Percentiles rank a stretch among this genome's conserved stretches.
phyloP scores from a whole-genome alignment of 2,888 invertebrate species.

The Linnaemya tessellans region DNA sequence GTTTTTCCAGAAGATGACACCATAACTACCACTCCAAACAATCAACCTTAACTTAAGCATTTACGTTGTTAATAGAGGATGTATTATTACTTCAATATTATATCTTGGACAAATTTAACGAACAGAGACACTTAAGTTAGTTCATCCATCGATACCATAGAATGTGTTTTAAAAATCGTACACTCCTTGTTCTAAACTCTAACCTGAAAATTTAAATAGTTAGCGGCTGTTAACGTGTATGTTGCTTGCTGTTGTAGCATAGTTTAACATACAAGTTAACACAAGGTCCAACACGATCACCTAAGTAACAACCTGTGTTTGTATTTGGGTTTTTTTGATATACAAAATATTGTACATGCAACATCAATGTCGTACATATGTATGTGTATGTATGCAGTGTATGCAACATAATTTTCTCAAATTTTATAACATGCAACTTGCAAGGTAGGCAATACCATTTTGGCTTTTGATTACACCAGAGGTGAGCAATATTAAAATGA shows the following conservation, averaged over 20 bases:
- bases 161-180: constrained; percentile 46
- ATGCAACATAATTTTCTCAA: constrained; percentile 44
- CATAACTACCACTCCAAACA: constrained; percentile 66
- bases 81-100: constrained; percentile 52
- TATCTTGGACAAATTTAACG: constrained; percentile 60
- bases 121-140: constrained; percentile 31
- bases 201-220: constrained; percentile 70
- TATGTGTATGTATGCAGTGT: constrained; percentile 9
- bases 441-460: constrained; percentile 43
- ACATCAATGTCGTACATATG: constrained; percentile 22
- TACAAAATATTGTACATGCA: constrained; percentile 42
- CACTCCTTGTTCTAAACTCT: constrained; percentile 71
- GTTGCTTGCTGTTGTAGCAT: constrained; percentile 53
- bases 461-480: neutral
- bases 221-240: constrained; percentile 62
- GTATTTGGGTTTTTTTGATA: constrained; percentile 20
- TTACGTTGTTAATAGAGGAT: constrained; percentile 43
- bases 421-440: constrained; percentile 63
- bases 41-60: constrained; percentile 59
- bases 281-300: constrained; percentile 71
- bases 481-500: constrained; percentile 13
- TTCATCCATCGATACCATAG: constrained; percentile 1
- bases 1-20: constrained; percentile 67
- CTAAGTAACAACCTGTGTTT: constrained; percentile 37
- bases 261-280: constrained; percentile 69